Evolutionary conservation across 2,888 invertebrate genomes (phyloP), one percentile per base, ranked within the genome.

Genomic region (Koerneria pararmatus): DNA sequence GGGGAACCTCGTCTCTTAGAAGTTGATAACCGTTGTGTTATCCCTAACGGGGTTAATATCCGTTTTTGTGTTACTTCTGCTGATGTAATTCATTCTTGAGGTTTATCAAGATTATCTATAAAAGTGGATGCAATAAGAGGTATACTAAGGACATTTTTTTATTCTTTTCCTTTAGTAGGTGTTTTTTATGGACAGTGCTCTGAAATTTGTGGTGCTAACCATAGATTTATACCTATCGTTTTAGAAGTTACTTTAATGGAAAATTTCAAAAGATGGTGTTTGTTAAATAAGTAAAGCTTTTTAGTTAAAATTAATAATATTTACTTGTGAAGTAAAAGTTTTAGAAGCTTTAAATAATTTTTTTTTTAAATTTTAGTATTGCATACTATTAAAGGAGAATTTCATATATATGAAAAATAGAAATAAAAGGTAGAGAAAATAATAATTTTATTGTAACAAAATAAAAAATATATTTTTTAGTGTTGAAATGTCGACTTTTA

Each of bases 161-260:
- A 89, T 83, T 85, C 85, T 77, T 86, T 88, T 77, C 88, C 87
- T 73, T 88, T 88, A 1, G 86, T 89, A 0, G 89, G 90, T 53
- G 78, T 90, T 82, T 89, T 87, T 84, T 90, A 85, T 85, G 90
- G 90, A 0, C 90, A 90, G 88, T 91, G 90, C 83, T 90, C 90
- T 76, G 90, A 91, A 88, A 90, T 91, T 86, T 91, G 90, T 85
- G 90, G 90, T 0, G 88, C 88, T 64, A 90, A 91, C 83, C 90
- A 91, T 84, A 89, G 89, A 68, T 90, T 90, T 88, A 91, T 91
- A 85, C 90, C 90, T 37, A 90, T 90, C 87, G 74, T 69, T 59
- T 62, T 83, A 56, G 82, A 82, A 67, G 70, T 71, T 19, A 71
- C 74, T 68, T 61, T 74, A 57, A 68, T 73, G 63, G 69, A 73